A percentile compares a stretch with the other conserved stretches of the same genome.
Evolutionary conservation across 2,888 invertebrate species (phyloP).

Genomic region (Oligia latruncula): DNA sequence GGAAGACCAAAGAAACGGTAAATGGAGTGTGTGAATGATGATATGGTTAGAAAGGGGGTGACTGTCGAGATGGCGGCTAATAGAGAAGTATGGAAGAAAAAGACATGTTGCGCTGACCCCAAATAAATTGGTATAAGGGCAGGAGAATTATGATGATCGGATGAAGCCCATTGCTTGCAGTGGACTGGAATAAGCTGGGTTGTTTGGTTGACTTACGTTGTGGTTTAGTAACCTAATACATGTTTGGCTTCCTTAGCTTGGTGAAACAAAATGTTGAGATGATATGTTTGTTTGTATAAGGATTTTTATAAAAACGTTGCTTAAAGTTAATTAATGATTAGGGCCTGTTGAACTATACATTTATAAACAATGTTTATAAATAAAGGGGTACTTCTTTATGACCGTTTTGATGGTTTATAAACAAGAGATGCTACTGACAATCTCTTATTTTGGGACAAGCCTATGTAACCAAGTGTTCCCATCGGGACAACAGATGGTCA

Average conservation of each 20-base stretch:
- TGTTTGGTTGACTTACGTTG: not conserved
- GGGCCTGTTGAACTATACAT: too few species aligned
- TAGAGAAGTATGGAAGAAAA: too few species aligned
- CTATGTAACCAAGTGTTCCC: not conserved
- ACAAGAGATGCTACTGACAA: not conserved
- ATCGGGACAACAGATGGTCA: not conserved
- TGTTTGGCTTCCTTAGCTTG: constrained; percentile 28
- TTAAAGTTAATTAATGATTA: too few species aligned
- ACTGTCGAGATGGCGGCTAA: too few species aligned
- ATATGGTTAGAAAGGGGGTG: too few species aligned
- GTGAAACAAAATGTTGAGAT: not conserved
- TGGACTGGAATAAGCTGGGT: constrained; percentile 33
- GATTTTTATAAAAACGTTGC: not conserved
- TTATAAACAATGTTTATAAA: too few species aligned
- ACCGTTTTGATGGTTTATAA: not conserved
- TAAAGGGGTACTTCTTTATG: not conserved
- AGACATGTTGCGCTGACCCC: too few species aligned
- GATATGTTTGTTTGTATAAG: not conserved
- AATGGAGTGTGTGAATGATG: too few species aligned
- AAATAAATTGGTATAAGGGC: too few species aligned
- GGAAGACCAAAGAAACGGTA: too few species aligned
- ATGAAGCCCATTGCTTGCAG: constrained; percentile 12
- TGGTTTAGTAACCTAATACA: constrained; percentile 1
- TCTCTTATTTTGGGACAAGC: too few species aligned
- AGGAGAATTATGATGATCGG: too few species aligned